phyloP scores from a whole-genome alignment of 2,113 vertebrate species.

The Cnemophilus loriae region DNA sequence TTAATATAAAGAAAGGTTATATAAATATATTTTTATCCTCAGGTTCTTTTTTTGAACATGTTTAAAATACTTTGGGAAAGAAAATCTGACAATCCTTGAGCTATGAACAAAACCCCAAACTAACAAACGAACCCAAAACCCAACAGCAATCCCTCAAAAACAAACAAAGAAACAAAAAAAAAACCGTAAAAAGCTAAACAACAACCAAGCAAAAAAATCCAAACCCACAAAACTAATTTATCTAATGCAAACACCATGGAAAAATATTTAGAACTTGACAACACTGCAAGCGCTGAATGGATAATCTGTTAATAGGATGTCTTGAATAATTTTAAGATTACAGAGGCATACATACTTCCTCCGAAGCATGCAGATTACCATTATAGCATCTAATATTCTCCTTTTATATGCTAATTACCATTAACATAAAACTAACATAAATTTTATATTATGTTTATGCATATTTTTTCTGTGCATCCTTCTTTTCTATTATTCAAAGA shows the following conservation, averaged over 20 bases:
- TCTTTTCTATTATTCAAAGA: background rate
- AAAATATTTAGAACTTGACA: background rate
- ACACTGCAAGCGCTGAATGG: background rate
- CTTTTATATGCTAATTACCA: background rate
- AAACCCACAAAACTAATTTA: background rate
- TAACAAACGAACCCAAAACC: background rate
- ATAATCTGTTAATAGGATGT: background rate
- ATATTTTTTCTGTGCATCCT: background rate
- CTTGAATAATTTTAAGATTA: background rate
- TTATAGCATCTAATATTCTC: background rate
- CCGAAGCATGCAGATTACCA: background rate
- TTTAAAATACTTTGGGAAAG: background rate
- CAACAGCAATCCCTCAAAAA: background rate
- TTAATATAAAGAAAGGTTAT: background rate
- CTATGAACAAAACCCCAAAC: background rate
- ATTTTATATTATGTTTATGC: background rate
- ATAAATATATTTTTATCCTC: background rate
- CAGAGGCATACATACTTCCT: background rate
- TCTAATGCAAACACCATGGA: background rate
- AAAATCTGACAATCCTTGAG: background rate
- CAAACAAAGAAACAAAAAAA: background rate
- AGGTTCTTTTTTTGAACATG: background rate
- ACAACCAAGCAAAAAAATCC: background rate
- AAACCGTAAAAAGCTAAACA: background rate
- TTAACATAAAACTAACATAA: background rate